Percentiles rank a stretch among this genome's conserved stretches.
phyloP scores from a whole-genome alignment of 1,140 invertebrate species.

The Rhysida immarginata region DNA sequence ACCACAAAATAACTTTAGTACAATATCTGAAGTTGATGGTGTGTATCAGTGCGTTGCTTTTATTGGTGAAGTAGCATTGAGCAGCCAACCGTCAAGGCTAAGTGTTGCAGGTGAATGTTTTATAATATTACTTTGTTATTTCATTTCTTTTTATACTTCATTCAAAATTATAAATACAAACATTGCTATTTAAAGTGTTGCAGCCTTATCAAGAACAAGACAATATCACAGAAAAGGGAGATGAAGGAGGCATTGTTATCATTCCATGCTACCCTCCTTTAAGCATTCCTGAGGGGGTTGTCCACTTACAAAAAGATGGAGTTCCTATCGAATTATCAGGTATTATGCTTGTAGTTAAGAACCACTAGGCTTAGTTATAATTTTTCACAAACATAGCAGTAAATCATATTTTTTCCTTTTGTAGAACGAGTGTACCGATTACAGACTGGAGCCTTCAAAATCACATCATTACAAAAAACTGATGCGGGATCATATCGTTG shows the following conservation, averaged over 20 bases:
- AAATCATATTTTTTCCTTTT: neutral
- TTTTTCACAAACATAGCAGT: neutral
- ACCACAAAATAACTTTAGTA: neutral
- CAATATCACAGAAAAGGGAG: constrained; percentile 9
- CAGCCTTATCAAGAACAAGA: constrained; percentile 11
- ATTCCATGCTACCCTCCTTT: constrained; percentile 20
- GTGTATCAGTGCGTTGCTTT: constrained; percentile 17
- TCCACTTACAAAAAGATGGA: constrained; percentile 15
- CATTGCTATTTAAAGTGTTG: constrained; percentile 5
- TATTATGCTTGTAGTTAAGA: constrained; percentile 10
- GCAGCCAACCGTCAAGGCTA: constrained; percentile 18
- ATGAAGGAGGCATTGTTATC: constrained; percentile 19
- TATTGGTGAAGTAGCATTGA: constrained; percentile 11
- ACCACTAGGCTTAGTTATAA: neutral
- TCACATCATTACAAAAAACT: constrained; percentile 26
- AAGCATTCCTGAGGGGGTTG: constrained; percentile 16
- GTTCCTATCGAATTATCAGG: constrained; percentile 10
- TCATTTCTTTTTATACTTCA: neutral
- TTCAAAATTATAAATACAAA: neutral
- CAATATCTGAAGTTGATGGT: neutral
- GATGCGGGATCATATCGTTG: constrained; percentile 42
- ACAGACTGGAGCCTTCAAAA: neutral
- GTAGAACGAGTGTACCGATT: neutral
- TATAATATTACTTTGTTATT: neutral
- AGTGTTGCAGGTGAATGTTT: constrained; percentile 14